A percentile compares a stretch with the other conserved stretches of the same genome.
Conservation (phyloP, 1,140 invertebrate genomes). For the Gerris buenoi region DNA sequence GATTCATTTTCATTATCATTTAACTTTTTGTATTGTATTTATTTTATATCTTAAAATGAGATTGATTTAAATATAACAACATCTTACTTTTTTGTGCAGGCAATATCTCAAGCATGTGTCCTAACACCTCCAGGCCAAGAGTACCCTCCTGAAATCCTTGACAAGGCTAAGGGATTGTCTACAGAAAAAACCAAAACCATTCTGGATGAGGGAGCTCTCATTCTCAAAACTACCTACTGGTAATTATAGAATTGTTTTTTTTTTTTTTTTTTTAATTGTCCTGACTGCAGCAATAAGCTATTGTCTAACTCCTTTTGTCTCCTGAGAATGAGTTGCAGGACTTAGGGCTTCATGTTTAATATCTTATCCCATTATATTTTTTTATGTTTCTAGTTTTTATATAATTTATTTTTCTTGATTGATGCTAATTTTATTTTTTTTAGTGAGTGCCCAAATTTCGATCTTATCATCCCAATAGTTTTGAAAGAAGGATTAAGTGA, state of each 20-base stretch:
- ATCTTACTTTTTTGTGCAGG: conserved; percentile 38
- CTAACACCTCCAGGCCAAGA: conserved; percentile 50
- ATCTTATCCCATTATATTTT: too few species aligned
- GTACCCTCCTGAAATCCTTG: conserved; percentile 46
- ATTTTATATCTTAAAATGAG: too few species aligned
- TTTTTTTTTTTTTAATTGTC: too few species aligned
- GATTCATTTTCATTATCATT: too few species aligned
- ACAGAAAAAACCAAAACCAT: conserved; percentile 63
- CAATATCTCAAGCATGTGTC: conserved; percentile 70
- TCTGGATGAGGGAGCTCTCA: conserved; percentile 58
- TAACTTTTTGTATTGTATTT: too few species aligned
- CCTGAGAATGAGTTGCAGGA: neutral
- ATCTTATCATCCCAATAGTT: conserved; percentile 66
- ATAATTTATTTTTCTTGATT: too few species aligned
- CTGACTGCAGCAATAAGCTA: too few species aligned
- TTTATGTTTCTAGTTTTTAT: too few species aligned
- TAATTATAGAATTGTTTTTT: too few species aligned
- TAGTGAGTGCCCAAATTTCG: conserved; percentile 93
- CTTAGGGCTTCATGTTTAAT: neutral
- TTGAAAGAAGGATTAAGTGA: conserved; percentile 63
- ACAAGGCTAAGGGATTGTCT: conserved; percentile 41
- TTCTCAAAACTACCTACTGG: conserved; percentile 88
- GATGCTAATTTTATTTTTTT: too few species aligned
- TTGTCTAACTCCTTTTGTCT: conserved; percentile 7
- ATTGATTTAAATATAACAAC: too few species aligned